Evolutionary conservation across 2,113 vertebrate species (phyloP).

Genomic region (Perca schrenkii): DNA sequence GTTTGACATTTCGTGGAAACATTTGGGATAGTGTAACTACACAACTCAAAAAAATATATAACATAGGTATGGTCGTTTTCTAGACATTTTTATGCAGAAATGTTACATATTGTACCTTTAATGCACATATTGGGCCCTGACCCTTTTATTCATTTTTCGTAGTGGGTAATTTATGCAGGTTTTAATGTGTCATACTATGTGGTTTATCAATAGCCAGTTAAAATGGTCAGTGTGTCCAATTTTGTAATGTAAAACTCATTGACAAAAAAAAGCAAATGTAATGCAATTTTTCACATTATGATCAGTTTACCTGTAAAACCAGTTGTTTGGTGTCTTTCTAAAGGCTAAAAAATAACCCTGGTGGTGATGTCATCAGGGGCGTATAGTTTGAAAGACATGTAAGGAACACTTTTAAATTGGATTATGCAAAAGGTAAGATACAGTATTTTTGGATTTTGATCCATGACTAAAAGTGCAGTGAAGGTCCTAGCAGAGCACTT

Average conservation of each 20-base stretch:
- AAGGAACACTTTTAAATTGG: neutral
- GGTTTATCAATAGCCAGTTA: neutral
- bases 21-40: too few relatives aligned
- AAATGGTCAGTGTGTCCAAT: neutral
- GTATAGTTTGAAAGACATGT: neutral
- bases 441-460: conserved; percentile 6
- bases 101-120: too few relatives aligned
- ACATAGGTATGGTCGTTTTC: too few relatives aligned
- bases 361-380: neutral
- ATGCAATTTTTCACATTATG: neutral
- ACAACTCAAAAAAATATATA: too few relatives aligned
- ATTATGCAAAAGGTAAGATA: neutral
- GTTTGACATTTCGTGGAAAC: too few relatives aligned
- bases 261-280: too few relatives aligned
- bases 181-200: neutral
- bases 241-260: neutral
- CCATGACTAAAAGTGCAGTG: neutral
- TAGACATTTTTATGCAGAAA: too few relatives aligned
- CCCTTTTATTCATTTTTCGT: neutral
- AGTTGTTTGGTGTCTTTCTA: neutral
- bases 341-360: neutral
- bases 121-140: neutral
- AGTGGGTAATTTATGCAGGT: neutral
- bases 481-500: neutral
- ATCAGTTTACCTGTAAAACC: neutral